Percentiles rank a stretch among this genome's conserved stretches.
phyloP scores from a whole-genome alignment of 2,888 invertebrate species.

The Dicranocentrus wangi region DNA sequence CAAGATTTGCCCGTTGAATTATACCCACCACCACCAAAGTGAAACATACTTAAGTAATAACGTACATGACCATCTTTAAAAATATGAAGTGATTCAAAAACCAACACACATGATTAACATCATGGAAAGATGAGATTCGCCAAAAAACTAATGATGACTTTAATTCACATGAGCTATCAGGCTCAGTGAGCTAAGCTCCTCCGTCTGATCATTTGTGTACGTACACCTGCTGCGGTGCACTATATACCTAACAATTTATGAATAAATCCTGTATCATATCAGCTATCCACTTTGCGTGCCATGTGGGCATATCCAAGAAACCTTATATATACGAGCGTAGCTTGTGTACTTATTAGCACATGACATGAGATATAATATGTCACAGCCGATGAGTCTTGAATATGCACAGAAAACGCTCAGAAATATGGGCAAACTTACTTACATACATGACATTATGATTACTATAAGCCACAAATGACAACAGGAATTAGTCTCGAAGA shows the following conservation, averaged over 20 bases:
- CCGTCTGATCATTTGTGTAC: background rate
- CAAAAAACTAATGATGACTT: slow-evolving; percentile 10
- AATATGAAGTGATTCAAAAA: slow-evolving; percentile 3
- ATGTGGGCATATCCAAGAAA: background rate
- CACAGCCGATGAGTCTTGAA: slow-evolving; percentile 13
- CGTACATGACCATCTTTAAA: background rate
- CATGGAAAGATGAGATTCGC: slow-evolving; percentile 14
- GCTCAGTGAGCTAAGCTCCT: background rate
- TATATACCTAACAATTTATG: background rate
- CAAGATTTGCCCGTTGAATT: too few relatives aligned
- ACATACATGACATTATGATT: slow-evolving; percentile 3
- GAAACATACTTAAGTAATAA: slow-evolving; percentile 3
- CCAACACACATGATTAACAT: background rate
- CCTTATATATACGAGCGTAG: background rate
- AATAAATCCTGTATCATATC: background rate
- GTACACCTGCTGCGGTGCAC: too few relatives aligned
- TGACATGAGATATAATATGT: slow-evolving; percentile 20
- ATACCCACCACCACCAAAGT: too few relatives aligned
- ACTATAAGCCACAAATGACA: slow-evolving; percentile 23
- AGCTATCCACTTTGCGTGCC: background rate
- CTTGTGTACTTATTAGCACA: slow-evolving; percentile 20
- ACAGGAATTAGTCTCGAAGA: background rate
- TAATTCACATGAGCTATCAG: background rate
- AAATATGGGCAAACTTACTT: background rate
- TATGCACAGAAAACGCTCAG: background rate